Evolutionary conservation across 2,113 vertebrate species (phyloP), one percentile per base, ranked within the genome.

Genomic region (Siniperca knerii): DNA sequence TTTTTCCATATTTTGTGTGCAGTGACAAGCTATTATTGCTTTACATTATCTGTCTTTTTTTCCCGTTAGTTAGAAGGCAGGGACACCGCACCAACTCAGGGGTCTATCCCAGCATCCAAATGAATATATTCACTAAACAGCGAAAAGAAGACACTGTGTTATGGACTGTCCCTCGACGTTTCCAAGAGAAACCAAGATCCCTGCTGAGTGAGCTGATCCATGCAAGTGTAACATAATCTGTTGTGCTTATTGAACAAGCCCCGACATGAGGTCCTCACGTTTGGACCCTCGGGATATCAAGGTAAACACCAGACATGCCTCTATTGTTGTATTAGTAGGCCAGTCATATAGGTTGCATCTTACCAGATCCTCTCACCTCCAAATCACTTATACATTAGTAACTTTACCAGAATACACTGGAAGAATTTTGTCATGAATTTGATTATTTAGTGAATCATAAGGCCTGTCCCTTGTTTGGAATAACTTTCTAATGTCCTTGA

Each of bases 201-300:
- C 29, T 29, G 29, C 29, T 29, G 29, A 29, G 29, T 29, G 29
- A 29, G 29, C 29, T 29, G 29, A 83, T 57, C 57, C 3, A 29
- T 33, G 25, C 6, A 8, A 67, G 40, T 25, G 1, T 62, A 9
- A 12, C 35, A 10, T 55, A 62, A 89, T 77, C 8, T 72, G 66
- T 10, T 37, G 52, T 68, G 70, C 67, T 84, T 57, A 77, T 18
- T 64, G 64, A 75, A 80, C 89, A 82, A 80, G 87, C 21, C 83
- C 44, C 1, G 76, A 74, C 85, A 81, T 0, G 52, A 81, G 6
- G 50, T 66, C 12, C 64, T 79, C 72, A 54, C 68, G 46, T 50
- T 44, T 67, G 55, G 15, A 37, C 33, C 77, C 82, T 75, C 21
- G 0, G 66, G 85, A 69, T 6, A 77, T 35, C 20, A 61, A 74